Evolutionary conservation across 2,888 invertebrate genomes (phyloP).

Genomic region (Dinocampus coccinellae): DNA sequence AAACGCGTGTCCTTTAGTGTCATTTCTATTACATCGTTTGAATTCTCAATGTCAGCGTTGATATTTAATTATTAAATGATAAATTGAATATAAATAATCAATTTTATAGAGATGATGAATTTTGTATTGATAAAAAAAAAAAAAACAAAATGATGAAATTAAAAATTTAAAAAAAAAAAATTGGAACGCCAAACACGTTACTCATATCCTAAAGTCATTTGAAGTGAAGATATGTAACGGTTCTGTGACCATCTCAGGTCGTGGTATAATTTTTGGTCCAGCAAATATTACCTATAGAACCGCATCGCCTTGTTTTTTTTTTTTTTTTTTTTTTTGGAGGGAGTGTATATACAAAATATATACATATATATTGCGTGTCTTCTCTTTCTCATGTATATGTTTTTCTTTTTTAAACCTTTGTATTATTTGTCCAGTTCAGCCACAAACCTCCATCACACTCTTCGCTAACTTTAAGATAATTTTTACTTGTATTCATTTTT

Average conservation of each 20-base stretch:
- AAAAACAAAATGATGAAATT: constrained; percentile 2
- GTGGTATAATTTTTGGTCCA: constrained; percentile 49
- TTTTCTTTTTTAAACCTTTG: neutral
- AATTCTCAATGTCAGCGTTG: too few relatives aligned
- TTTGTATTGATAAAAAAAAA: neutral
- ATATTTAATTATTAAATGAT: neutral
- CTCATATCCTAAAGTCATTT: constrained; percentile 1
- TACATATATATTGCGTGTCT: neutral
- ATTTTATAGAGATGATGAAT: too few relatives aligned
- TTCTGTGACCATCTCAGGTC: constrained; percentile 42
- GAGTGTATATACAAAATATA: constrained; percentile 36
- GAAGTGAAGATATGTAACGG: constrained; percentile 43
- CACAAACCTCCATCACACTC: neutral
- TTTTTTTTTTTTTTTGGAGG: too few relatives aligned
- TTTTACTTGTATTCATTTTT: too few relatives aligned
- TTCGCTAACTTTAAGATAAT: too few relatives aligned
- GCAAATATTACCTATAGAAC: constrained; percentile 45
- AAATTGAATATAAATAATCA: too few relatives aligned
- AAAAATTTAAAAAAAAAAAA: constrained; percentile 30
- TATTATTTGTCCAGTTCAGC: neutral
- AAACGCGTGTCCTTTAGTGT: too few relatives aligned
- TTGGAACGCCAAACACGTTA: constrained; percentile 12
- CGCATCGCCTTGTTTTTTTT: too few relatives aligned
- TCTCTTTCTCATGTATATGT: constrained; percentile 11
- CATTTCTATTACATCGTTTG: too few relatives aligned